A percentile compares a stretch with the other conserved stretches of the same genome.
These are phyloP conservation scores for Siniperca chuatsi DNA, from an alignment of 2,113 vertebrate genomes.

Conservation along the genomic window DNA sequence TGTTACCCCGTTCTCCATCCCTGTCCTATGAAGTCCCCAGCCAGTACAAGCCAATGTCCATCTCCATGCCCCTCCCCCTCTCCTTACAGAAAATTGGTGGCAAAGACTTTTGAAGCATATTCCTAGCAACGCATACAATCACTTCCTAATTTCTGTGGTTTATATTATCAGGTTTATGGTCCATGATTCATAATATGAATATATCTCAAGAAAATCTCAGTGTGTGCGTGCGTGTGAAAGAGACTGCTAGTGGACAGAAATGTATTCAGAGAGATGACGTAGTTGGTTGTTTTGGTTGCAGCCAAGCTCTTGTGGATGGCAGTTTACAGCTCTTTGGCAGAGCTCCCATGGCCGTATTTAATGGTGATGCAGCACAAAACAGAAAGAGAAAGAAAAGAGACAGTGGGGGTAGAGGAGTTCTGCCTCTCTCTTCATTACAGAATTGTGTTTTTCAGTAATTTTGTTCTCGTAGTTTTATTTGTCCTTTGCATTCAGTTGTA, in stretches of 20 bases:
- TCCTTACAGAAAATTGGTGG: neutral
- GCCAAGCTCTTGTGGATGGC: slow-evolving; percentile 67
- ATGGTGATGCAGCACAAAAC: slow-evolving; percentile 77
- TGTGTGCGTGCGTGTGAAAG: neutral
- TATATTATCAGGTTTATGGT: slow-evolving; percentile 3
- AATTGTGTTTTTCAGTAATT: slow-evolving; percentile 20
- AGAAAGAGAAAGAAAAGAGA: slow-evolving; percentile 45
- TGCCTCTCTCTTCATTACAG: slow-evolving; percentile 20
- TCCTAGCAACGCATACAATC: neutral
- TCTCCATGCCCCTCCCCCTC: neutral
- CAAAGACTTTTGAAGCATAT: neutral
- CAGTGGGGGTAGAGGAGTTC: neutral
- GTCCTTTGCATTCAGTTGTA: neutral
- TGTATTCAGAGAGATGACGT: slow-evolving; percentile 56
- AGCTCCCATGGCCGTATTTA: slow-evolving; percentile 69
- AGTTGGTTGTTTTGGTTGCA: slow-evolving; percentile 72
- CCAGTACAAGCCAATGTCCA: neutral
- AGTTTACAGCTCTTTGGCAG: slow-evolving; percentile 74
- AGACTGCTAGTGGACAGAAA: slow-evolving; percentile 25
- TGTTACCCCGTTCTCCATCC: neutral
- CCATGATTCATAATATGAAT: slow-evolving; percentile 24
- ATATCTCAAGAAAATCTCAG: slow-evolving; percentile 27
- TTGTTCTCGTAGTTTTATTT: slow-evolving; percentile 1
- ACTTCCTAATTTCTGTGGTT: slow-evolving; percentile 20
- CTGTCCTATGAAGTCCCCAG: neutral